phyloP scores from a whole-genome alignment of 2,888 invertebrate species.

The Psococerastis gibbosa region DNA sequence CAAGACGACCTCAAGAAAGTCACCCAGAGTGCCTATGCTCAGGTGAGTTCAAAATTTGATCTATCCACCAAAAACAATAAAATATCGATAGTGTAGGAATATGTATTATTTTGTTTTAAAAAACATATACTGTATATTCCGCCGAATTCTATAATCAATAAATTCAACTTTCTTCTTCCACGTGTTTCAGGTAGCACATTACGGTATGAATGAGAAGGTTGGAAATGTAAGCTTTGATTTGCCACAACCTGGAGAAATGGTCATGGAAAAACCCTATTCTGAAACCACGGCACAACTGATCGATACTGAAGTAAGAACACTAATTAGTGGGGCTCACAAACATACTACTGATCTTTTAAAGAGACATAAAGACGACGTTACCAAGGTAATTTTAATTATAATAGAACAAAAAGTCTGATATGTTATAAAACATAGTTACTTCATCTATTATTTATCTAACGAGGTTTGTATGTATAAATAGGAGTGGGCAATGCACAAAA shows the following conservation, averaged over 20 bases:
- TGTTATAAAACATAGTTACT: too few relatives aligned
- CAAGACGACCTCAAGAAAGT: conserved; percentile 97
- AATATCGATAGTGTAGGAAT: too few relatives aligned
- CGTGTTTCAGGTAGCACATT: conserved; percentile 57
- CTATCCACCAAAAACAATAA: too few relatives aligned
- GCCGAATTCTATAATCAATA: background rate
- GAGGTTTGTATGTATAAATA: too few relatives aligned
- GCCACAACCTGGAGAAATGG: conserved; percentile 83
- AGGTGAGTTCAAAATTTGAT: conserved; percentile 31
- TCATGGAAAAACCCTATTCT: conserved; percentile 90
- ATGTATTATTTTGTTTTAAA: too few relatives aligned
- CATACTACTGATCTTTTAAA: conserved; percentile 59
- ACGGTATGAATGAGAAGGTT: conserved; percentile 94
- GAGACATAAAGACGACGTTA: conserved; percentile 69
- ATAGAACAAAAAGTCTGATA: too few relatives aligned
- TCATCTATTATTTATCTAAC: too few relatives aligned
- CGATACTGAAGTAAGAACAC: conserved; percentile 69
- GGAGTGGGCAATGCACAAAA: too few relatives aligned
- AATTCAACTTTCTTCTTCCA: background rate
- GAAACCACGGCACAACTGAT: conserved; percentile 94
- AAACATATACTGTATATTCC: too few relatives aligned
- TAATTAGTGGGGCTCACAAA: conserved; percentile 61
- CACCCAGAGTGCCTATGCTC: conserved; percentile 94
- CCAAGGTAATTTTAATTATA: conserved; percentile 38
- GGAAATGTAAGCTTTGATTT: conserved; percentile 94